Base-by-base conservation (phyloP, 2,888 invertebrate species). In the Thera obeliscata region DNA sequence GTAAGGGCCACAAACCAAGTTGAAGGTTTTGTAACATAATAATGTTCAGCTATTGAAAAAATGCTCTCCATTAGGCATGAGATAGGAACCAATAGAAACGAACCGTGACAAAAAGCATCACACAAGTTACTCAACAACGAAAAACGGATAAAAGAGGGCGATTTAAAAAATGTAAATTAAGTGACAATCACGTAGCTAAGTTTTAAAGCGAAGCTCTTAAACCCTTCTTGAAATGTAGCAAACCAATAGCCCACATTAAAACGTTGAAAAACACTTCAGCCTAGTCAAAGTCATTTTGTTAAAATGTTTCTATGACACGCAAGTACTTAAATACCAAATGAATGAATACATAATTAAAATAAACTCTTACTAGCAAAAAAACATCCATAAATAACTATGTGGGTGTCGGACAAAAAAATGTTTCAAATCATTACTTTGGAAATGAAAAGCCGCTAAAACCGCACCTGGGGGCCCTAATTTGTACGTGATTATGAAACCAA, bases 401-500 rank as follows among this genome's bases (percentile, higher is more conserved):
- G 60, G 66, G 58, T 58, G 63, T 60, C 8, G 56, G 48, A 64
- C 64, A 71, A 72, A 72, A 41, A 71, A 73, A 72, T 61, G 35
- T 50, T 67, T 61, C 12, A 60, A 68, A 54, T 69, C 70, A 69
- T 71, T 66, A 66, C 70, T 73, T 68, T 64, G 55, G 61, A 69
- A 70, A 76, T 74, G 70, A 71, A 75, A 71, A 75, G 67, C 71
- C 68, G 70, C 56, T 57, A 63, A 66, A 58, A 54, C 12, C 54
- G 49, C 61, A 59, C 68, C 64, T 50, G 68, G n/a, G 48, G 65
- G 65, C 69, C 58, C 65, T 81, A 85, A 86, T 85, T 83, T 81
- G 79, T 81, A 76, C 72, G 77, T 83, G 81, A 85, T 85, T 85
- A 86, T 76, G 76, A 79, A 81, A 78, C 81, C 81, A 78, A 85